Base-by-base conservation (phyloP, 2,797 vertebrate species). In the Anabacerthia variegaticeps region DNA sequence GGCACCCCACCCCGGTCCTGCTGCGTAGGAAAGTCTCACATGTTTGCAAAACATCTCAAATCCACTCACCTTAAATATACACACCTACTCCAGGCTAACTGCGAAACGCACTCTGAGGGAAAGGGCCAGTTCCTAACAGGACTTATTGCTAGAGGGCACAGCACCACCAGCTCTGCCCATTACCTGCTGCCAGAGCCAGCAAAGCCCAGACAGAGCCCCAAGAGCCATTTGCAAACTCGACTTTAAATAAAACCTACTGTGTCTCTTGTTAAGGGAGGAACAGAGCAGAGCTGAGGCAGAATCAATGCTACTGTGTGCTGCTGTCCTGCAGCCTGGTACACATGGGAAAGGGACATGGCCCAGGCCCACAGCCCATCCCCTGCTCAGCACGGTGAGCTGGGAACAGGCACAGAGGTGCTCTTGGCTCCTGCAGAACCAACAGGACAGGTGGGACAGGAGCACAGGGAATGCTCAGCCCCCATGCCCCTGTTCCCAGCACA, bases 71-170 rank as follows among this genome's bases (percentile, higher is more conserved):
- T 97, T 78, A 88, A 71, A 95, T 82, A 80, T 10, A 61, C 1
- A n/a, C 83, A 65, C 55, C 72, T 19, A 37, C 4, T 21, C 85
- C 78, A 8, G 2, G 66, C 80, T 59, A 66, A 58, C 28, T 78
- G 89, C 37, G 13, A 69, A 86, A 86, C 1, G 34, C 72, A 15
- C 56, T 62, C 77, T 36, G 84, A 87, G 63, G 65, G 69, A 76
- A 93, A 83, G 72, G 52, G 75, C 74, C 37, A 8, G 46, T 46
- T 89, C 39, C 72, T 68, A 88, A 66, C 4, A 6, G 39, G 62
- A 73, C 14, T 95, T 97, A 95, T 85, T 97, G 91, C 93, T 92
- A 76, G 84, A 9, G 69, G 94, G 93, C 37, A 91, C 54, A 88
- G 93, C 94, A 85, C 39, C 49, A 67, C 51, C 89, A 80, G 61